phyloP scores from a whole-genome alignment of 2,113 vertebrate species.

The Serilophus lunatus region DNA sequence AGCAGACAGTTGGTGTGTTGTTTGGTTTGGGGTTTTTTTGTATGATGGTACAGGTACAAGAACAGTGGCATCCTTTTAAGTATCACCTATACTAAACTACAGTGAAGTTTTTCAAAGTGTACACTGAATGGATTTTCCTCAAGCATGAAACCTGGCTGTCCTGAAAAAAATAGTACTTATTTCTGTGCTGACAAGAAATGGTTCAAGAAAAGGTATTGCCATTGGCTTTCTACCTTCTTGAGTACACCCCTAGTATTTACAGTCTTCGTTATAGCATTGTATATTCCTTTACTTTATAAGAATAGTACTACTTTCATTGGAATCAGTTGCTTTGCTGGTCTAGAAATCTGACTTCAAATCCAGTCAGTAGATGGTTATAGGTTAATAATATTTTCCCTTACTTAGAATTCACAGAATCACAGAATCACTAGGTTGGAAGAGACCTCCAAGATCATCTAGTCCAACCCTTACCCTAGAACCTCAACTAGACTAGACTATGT shows the following conservation, averaged over 20 bases:
- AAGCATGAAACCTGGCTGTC: background rate
- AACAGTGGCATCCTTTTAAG: background rate
- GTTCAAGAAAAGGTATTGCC: background rate
- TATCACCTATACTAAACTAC: accelerated
- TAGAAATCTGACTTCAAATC: background rate
- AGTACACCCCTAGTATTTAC: background rate
- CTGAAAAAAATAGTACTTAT: background rate
- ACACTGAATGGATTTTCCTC: background rate
- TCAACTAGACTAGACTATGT: too few relatives aligned
- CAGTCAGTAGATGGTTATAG: background rate
- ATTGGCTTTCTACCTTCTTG: background rate
- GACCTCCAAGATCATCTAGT: too few relatives aligned
- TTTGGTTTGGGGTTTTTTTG: background rate
- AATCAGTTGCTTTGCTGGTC: background rate
- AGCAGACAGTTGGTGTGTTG: background rate
- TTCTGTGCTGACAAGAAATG: background rate
- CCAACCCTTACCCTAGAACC: too few relatives aligned
- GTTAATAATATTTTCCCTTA: background rate
- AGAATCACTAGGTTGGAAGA: too few relatives aligned
- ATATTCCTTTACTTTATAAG: background rate
- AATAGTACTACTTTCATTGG: background rate
- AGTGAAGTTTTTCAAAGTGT: background rate
- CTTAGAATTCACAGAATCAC: background rate
- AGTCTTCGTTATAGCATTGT: background rate
- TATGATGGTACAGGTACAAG: background rate